Base-by-base conservation (phyloP, 2,113 vertebrate species). In the Suncus etruscus region DNA sequence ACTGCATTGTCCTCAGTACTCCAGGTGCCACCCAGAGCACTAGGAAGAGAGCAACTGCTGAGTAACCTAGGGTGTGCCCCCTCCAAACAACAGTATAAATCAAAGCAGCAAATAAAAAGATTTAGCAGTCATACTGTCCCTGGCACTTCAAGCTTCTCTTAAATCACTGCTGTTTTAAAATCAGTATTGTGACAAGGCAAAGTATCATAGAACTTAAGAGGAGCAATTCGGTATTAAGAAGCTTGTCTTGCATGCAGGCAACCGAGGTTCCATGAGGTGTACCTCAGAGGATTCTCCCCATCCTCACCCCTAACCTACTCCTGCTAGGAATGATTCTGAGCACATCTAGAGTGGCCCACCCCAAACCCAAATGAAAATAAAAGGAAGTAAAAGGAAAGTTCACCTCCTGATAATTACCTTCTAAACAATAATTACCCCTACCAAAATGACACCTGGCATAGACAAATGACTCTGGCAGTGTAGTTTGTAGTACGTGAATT, bases 121-220 rank as follows among this genome's bases (percentile, higher is more conserved):
- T 20, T 78, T 84, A 89, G 72, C 58, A 80, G 61, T 88, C 31
- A 83, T 65, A 91, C 11, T 66, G 75, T 68, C 51, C 70, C 70
- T 86, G 72, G 27, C 61, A 84, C 32, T 79, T 86, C 31, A 78
- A 84, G 58, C 6, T 65, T 73, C 70, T 91, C 91, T 92, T 58
- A 79, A 83, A 25, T 87, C 63, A 74, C 68, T 61, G 81, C 54
- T 31, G 47, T 93, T 95, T 58, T 77, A 89, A 95, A 93, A 83
- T 92, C 70, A 80, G 45, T 78, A 86, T 78, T 32, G 61, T n/a
- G 45, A 63, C 77, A 90, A 91, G 15, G 61, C 31, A 50, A 76
- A 80, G 63, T 45, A 88, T 88, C 20, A 72, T 72, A 47, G 39
- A 87, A 80, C 76, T 91, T 90, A 61, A 58, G 91, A 54, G 54